Evolutionary conservation across 1,140 invertebrate genomes (phyloP).

Genomic region (Formica exsecta): DNA sequence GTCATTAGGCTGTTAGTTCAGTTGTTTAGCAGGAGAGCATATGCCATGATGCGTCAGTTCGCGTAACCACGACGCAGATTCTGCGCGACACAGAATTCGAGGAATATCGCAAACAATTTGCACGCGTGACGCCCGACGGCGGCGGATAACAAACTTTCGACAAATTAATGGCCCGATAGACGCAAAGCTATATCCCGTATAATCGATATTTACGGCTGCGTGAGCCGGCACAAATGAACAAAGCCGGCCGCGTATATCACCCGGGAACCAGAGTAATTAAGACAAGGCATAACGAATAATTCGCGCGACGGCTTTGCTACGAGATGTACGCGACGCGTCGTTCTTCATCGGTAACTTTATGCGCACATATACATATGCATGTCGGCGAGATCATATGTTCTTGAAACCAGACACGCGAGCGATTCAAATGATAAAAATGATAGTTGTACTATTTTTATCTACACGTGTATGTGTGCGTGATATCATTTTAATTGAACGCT

Average conservation of each 20-base stretch:
- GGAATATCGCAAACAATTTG: slow-evolving; percentile 61
- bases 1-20: slow-evolving; percentile 30
- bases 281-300: slow-evolving; percentile 59
- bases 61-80: slow-evolving; percentile 51
- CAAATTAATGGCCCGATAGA: slow-evolving; percentile 64
- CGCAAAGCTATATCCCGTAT: slow-evolving; percentile 50
- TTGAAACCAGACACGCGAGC: background rate
- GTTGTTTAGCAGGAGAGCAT: background rate
- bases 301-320: slow-evolving; percentile 25
- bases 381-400: background rate
- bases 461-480: background rate
- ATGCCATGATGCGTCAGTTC: slow-evolving; percentile 38
- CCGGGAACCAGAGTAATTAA: slow-evolving; percentile 47
- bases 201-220: slow-evolving; percentile 62
- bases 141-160: slow-evolving; percentile 61
- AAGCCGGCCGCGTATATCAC: slow-evolving; percentile 61
- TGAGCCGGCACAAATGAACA: slow-evolving; percentile 63
- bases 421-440: background rate
- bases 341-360: slow-evolving; percentile 11
- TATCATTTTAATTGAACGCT: slow-evolving; percentile 5
- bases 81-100: slow-evolving; percentile 57
- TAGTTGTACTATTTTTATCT: background rate
- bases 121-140: slow-evolving; percentile 46
- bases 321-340: background rate
- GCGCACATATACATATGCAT: background rate